phyloP scores from a whole-genome alignment of 2,888 invertebrate species.

The Heliconius aoede region DNA sequence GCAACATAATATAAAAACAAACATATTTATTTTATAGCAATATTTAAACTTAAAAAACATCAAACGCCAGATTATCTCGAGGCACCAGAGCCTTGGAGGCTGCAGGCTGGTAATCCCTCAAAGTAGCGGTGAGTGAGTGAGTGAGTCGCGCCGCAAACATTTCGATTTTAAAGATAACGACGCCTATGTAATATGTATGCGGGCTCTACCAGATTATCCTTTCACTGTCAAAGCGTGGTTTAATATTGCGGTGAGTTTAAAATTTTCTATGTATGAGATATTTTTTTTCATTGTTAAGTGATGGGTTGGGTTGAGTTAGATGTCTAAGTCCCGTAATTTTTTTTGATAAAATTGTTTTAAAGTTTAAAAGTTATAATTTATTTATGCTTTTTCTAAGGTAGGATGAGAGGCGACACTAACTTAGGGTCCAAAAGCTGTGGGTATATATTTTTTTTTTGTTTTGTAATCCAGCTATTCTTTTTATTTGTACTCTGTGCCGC shows the following conservation, averaged over 20 bases:
- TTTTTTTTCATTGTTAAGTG: neutral
- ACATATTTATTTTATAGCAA: neutral
- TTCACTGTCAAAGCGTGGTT: constrained; percentile 46
- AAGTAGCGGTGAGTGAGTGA: constrained; percentile 12
- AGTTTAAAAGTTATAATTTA: neutral
- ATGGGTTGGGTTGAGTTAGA: neutral
- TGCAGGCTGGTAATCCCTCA: constrained; percentile 9
- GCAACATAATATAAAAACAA: neutral
- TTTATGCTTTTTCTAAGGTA: neutral
- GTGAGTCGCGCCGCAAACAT: constrained; percentile 54
- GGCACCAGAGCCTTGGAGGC: neutral
- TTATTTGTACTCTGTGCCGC: too few relatives aligned
- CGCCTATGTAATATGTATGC: constrained; percentile 31
- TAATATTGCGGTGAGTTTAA: constrained; percentile 18
- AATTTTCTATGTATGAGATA: neutral
- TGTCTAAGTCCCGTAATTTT: neutral
- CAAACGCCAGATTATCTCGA: constrained; percentile 21
- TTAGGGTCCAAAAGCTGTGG: too few relatives aligned
- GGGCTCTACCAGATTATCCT: constrained; percentile 51
- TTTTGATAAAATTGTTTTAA: neutral
- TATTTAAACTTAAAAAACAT: constrained; percentile 24
- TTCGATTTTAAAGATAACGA: constrained; percentile 58
- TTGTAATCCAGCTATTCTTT: too few relatives aligned
- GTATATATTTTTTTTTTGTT: too few relatives aligned
- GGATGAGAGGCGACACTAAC: neutral